phyloP scores from a whole-genome alignment of 23 tunicate species.

The Styela plicata region DNA sequence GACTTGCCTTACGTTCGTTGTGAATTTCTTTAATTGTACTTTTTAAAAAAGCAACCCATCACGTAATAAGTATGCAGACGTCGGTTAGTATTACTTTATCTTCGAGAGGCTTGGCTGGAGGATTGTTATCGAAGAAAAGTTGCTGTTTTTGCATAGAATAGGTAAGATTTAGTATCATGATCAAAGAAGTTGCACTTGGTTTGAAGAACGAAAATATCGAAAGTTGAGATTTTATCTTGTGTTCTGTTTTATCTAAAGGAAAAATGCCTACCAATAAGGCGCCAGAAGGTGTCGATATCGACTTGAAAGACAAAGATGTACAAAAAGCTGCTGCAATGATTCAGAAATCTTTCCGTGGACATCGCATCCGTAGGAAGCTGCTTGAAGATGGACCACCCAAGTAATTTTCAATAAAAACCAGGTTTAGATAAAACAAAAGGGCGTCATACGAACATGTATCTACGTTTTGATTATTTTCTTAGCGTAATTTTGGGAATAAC shows the following conservation, averaged over 20 bases:
- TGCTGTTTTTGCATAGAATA: background rate
- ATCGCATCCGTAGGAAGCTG: slow-evolving; percentile 68
- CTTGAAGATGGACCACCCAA: slow-evolving; percentile 82
- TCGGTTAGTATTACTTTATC: background rate
- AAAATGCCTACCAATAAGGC: slow-evolving; percentile 24
- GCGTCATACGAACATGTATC: too few species aligned
- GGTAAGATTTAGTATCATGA: background rate
- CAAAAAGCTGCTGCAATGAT: slow-evolving; percentile 83
- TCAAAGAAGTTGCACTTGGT: too few species aligned
- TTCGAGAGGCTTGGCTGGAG: background rate
- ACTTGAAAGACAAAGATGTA: slow-evolving; percentile 70
- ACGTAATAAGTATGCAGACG: background rate
- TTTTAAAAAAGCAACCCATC: background rate
- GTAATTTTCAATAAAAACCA: too few species aligned
- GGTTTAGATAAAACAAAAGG: too few species aligned
- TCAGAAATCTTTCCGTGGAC: slow-evolving; percentile 87
- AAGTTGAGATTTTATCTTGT: background rate
- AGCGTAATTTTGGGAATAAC: too few species aligned
- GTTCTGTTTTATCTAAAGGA: background rate
- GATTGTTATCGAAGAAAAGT: background rate
- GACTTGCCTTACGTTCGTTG: background rate
- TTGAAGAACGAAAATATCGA: background rate
- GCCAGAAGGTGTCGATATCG: slow-evolving; percentile 74
- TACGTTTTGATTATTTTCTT: too few species aligned
- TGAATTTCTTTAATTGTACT: background rate